phyloP scores from a whole-genome alignment of 2,797 vertebrate genomes.

The Miichthys miiuy region DNA sequence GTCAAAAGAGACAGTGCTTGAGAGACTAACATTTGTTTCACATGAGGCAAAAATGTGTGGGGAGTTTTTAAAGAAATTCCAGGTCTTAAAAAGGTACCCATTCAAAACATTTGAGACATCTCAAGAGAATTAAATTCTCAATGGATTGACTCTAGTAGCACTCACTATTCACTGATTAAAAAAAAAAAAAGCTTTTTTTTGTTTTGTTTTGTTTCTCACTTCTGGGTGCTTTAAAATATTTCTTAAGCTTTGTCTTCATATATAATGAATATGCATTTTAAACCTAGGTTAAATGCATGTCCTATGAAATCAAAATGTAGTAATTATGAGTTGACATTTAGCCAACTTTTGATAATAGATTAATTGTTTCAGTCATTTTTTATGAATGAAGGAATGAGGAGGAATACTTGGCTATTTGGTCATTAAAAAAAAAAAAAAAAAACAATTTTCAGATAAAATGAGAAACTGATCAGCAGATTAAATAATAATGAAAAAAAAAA shows the following conservation, averaged over 20 bases:
- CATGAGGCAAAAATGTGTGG: not conserved
- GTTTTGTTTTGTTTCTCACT: not conserved
- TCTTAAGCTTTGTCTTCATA: not conserved
- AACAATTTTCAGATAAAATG: not conserved
- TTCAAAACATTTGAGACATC: not conserved
- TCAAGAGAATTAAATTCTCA: constrained; percentile 1
- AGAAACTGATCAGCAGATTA: not conserved
- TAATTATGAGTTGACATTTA: not conserved
- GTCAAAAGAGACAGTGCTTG: constrained; percentile 24
- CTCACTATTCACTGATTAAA: not conserved
- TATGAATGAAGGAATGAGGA: no score
- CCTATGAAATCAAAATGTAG: not conserved
- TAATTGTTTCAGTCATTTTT: no score
- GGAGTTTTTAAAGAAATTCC: not conserved
- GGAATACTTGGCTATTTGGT: no score
- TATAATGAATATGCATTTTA: not conserved
- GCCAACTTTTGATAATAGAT: no score
- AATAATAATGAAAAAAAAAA: no score
- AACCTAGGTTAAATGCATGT: no score
- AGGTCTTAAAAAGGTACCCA: not conserved
- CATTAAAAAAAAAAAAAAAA: no score
- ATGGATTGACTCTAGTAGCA: no score
- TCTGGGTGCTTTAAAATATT: not conserved
- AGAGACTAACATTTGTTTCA: constrained; percentile 18
- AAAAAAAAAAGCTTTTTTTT: not conserved